A percentile compares a stretch with the other conserved stretches of the same genome.
Evolutionary conservation across 2,888 invertebrate genomes (phyloP).

Genomic region (Eupithecia vulgata): DNA sequence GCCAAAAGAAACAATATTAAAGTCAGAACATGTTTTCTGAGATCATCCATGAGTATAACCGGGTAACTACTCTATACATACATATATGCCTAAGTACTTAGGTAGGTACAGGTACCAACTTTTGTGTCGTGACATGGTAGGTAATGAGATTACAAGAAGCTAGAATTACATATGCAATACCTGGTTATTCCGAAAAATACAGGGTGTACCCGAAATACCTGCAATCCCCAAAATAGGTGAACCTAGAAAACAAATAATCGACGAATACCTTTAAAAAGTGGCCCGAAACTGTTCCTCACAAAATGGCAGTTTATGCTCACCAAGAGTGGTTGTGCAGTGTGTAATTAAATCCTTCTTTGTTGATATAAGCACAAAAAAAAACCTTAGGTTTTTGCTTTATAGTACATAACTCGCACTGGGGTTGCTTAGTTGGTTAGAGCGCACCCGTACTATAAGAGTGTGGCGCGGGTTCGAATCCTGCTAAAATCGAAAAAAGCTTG

Average conservation of each 20-base stretch:
- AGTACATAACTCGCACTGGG: too few species aligned
- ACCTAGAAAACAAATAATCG: not conserved
- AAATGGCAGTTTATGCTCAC: too few species aligned
- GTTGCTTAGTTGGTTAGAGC: too few species aligned
- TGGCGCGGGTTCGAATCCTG: too few species aligned
- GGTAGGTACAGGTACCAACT: not conserved
- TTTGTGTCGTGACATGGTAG: not conserved
- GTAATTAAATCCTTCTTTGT: too few species aligned
- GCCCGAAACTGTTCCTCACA: too few species aligned
- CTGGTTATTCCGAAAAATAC: not conserved
- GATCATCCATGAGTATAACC: conserved; percentile 3
- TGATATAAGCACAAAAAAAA: too few species aligned
- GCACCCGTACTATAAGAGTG: too few species aligned
- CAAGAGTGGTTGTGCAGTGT: too few species aligned
- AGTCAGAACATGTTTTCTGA: conserved; percentile 6
- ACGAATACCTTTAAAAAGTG: too few species aligned
- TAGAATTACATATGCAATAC: not conserved
- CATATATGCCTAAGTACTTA: not conserved
- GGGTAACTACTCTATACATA: not conserved
- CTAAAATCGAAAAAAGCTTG: too few species aligned
- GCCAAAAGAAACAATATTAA: not conserved
- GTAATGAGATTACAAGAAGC: not conserved
- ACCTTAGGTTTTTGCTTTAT: too few species aligned
- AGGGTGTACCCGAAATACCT: not conserved
- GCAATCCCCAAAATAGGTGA: not conserved